These are phyloP conservation scores for Amblyjoppa fuscipennis DNA, from an alignment of 2,888 invertebrate genomes.

Conservation along the genomic window DNA sequence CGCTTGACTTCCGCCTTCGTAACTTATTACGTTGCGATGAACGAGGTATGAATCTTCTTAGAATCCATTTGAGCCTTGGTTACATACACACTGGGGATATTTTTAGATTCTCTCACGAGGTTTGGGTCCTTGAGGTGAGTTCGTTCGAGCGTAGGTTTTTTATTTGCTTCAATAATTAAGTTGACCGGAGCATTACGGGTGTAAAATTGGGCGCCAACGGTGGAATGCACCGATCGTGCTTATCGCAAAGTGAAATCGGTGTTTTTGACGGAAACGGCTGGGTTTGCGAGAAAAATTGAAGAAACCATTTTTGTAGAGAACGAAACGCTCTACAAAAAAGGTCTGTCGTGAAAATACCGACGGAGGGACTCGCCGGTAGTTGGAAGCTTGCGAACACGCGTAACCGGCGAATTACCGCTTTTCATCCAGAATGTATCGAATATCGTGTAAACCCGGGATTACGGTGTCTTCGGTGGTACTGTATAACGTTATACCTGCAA, in stretches of 20 bases:
- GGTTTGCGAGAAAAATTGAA: not conserved
- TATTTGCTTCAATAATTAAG: not conserved
- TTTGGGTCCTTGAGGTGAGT: not conserved
- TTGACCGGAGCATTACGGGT: not conserved
- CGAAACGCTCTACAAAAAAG: not conserved
- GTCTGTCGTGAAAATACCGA: not conserved
- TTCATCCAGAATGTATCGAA: not conserved
- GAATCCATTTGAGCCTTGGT: slow-evolving; percentile 27
- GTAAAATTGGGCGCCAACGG: not conserved
- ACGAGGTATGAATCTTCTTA: slow-evolving; percentile 45
- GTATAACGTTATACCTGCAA: not conserved
- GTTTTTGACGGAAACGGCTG: not conserved
- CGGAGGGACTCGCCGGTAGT: not conserved
- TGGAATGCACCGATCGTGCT: not conserved
- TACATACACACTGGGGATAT: not conserved
- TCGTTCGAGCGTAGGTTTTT: not conserved
- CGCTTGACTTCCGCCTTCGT: slow-evolving; percentile 53
- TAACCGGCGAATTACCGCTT: not conserved
- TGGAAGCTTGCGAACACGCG: not conserved
- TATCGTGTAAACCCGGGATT: not conserved
- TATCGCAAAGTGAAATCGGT: not conserved
- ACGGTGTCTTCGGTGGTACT: not conserved
- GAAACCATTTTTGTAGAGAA: not conserved
- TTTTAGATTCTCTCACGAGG: not conserved
- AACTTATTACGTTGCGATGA: slow-evolving; percentile 16